Conservation (phyloP, 1,140 invertebrate genomes). For the Aphelenchoides besseyi region DNA sequence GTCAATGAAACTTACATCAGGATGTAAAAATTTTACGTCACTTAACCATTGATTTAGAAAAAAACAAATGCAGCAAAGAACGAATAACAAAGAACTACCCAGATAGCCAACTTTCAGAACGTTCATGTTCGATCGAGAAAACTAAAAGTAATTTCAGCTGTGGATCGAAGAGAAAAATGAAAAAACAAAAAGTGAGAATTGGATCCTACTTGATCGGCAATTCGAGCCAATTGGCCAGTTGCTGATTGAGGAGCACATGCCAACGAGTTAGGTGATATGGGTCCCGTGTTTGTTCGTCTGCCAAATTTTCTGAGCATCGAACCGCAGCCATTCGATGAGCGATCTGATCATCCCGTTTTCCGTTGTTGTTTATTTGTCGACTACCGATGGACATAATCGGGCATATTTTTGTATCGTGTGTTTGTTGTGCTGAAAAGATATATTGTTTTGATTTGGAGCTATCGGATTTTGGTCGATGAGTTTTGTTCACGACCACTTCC, state of each 20-base stretch:
- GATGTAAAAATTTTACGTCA: neutral
- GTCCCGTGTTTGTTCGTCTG: slow-evolving; percentile 49
- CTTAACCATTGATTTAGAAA: neutral
- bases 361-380: neutral
- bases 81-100: neutral
- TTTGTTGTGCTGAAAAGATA: neutral
- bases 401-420: neutral
- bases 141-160: no score
- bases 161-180: neutral
- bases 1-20: neutral
- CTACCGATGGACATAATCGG: neutral
- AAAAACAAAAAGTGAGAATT: neutral
- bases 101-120: neutral
- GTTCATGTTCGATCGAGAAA: slow-evolving; percentile 4
- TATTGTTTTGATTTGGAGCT: no score
- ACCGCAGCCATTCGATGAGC: slow-evolving; percentile 81
- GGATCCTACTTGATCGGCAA: neutral
- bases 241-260: neutral
- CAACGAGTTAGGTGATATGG: slow-evolving; percentile 41
- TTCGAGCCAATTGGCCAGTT: neutral
- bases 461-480: no score
- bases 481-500: no score
- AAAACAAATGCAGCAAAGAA: neutral
- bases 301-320: slow-evolving; percentile 60
- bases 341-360: slow-evolving; percentile 77